Conservation (phyloP, 2,888 invertebrate species). For the Drosophila incognita region DNA sequence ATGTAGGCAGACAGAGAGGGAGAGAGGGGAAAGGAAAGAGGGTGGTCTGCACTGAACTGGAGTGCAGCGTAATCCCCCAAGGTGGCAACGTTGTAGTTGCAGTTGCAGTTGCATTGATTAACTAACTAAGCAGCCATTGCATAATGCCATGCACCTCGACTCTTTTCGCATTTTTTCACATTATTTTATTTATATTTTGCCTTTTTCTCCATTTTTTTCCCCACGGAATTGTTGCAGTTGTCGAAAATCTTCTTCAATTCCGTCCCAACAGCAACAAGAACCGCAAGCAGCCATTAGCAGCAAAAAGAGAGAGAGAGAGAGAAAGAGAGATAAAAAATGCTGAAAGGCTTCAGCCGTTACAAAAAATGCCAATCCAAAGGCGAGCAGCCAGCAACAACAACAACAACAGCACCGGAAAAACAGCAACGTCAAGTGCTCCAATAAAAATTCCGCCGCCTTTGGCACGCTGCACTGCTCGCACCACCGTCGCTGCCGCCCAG, state of each 20-base stretch:
- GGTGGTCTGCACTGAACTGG: conserved; percentile 7
- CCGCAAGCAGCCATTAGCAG: conserved; percentile 20
- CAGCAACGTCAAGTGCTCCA: conserved; percentile 70
- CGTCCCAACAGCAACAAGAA: conserved; percentile 23
- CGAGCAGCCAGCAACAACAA: conserved; percentile 56
- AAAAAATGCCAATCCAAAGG: conserved; percentile 68
- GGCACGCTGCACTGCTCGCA: conserved; percentile 52
- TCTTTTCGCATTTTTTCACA: conserved; percentile 21
- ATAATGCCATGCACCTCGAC: conserved; percentile 54
- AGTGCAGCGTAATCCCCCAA: conserved; percentile 54
- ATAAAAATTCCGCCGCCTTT: conserved; percentile 79
- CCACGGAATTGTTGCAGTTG: conserved; percentile 66
- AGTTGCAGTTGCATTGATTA: conserved; percentile 69
- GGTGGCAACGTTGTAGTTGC: conserved; percentile 46
- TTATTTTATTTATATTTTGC: not conserved
- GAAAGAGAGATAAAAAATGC: conserved; percentile 36
- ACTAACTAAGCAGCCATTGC: conserved; percentile 64
- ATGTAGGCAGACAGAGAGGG: conserved; percentile 15
- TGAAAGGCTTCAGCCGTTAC: conserved; percentile 25
- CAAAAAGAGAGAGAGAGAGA: conserved; percentile 16
- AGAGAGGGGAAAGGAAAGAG: not conserved
- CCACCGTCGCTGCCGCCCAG: conserved; percentile 19
- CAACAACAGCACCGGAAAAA: conserved; percentile 15
- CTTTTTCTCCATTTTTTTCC: conserved; percentile 33
- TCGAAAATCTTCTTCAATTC: conserved; percentile 61